Conservation (phyloP, 1,140 invertebrate genomes). For the Mesaphorura yosii region DNA sequence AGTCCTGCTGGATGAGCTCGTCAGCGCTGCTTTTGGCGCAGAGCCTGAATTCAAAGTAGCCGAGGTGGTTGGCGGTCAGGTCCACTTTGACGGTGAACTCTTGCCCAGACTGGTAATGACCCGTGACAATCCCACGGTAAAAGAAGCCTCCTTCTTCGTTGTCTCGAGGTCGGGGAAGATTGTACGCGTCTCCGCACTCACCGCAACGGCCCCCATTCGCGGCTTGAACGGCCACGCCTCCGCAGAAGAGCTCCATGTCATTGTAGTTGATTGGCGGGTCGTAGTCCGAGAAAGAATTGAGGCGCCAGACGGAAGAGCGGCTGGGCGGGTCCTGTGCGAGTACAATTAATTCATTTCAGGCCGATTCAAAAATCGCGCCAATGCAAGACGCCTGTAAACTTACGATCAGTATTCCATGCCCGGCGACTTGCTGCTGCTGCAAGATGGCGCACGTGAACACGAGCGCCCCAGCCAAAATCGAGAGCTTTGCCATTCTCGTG, state of each 20-base stretch:
- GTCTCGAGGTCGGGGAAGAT: conserved; percentile 32
- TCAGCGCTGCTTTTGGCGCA: conserved; percentile 36
- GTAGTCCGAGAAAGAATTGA: not conserved
- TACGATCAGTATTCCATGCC: no score
- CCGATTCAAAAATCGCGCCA: no score
- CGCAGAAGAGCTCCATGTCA: not conserved
- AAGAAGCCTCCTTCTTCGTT: conserved; percentile 35
- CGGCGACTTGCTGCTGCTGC: no score
- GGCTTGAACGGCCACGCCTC: not conserved
- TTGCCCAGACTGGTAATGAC: conserved; percentile 32
- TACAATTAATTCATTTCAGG: no score
- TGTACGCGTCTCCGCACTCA: conserved; percentile 40
- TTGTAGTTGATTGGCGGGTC: not conserved
- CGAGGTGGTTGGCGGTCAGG: conserved; percentile 36
- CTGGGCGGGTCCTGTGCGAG: not conserved
- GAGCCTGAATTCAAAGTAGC: conserved; percentile 33
- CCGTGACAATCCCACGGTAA: conserved; percentile 34
- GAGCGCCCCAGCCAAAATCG: no score
- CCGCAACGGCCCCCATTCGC: conserved; percentile 38
- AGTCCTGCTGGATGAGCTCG: conserved; percentile 31
- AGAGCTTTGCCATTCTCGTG: no score
- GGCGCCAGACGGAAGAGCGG: not conserved
- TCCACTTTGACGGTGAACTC: conserved; percentile 29
- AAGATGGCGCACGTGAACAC: no score
- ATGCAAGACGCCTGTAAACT: no score